Conservation (phyloP, 2,113 vertebrate genomes). For the Cairina moschata region DNA sequence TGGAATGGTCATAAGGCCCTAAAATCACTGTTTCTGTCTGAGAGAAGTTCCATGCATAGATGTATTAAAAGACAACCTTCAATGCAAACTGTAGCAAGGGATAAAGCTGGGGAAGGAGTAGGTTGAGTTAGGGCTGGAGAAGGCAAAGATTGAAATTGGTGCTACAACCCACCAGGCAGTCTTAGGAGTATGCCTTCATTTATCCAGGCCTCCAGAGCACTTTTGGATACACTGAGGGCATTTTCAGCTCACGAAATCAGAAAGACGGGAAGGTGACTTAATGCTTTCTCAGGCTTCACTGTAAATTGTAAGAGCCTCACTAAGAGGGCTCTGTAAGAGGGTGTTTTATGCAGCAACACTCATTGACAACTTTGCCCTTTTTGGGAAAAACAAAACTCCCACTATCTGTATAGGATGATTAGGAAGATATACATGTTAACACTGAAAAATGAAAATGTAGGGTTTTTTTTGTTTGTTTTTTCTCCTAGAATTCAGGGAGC, state of each 20-base stretch:
- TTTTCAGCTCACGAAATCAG: not conserved
- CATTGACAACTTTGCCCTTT: not conserved
- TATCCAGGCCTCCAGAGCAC: not conserved
- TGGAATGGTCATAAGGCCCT: not conserved
- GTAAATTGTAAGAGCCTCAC: not conserved
- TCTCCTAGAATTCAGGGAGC: not conserved
- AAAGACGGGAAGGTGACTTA: not conserved
- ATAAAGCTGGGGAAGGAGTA: not conserved
- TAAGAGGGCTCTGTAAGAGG: not conserved
- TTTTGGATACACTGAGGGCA: not conserved
- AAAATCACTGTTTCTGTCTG: not conserved
- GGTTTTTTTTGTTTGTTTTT: not conserved
- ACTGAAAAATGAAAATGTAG: not conserved
- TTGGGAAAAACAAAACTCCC: constrained; percentile 5
- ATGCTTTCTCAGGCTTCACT: not conserved
- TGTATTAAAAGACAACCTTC: not conserved
- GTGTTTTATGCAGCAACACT: not conserved
- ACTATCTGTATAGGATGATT: not conserved
- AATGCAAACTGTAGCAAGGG: not conserved
- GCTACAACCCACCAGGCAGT: not conserved
- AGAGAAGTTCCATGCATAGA: not conserved
- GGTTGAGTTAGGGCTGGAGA: not conserved
- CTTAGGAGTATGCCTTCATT: not conserved
- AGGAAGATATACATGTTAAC: not conserved
- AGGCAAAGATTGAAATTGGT: not conserved